phyloP scores from a whole-genome alignment of 2,888 invertebrate species.

The Phlogophora meticulosa region DNA sequence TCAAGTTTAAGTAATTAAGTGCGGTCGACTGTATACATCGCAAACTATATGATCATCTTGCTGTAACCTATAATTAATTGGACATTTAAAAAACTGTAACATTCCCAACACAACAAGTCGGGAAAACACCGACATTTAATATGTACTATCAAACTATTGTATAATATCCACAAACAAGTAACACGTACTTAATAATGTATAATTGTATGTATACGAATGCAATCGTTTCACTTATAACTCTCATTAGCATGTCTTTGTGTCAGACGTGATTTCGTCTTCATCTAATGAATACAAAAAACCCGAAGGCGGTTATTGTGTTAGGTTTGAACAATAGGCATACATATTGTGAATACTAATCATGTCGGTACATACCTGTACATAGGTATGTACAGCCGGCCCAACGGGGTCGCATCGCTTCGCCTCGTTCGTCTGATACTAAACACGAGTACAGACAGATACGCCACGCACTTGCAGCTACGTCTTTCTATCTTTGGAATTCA shows the following conservation, averaged over 20 bases:
- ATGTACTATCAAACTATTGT: neutral
- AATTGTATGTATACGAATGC: constrained; percentile 32
- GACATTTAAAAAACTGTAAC: neutral
- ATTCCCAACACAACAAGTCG: neutral
- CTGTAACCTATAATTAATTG: neutral
- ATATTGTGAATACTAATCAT: constrained; percentile 83
- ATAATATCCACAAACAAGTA: constrained; percentile 11
- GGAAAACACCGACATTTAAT: no score
- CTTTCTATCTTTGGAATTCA: constrained; percentile 25
- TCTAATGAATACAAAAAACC: constrained; percentile 79
- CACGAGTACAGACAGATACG: constrained; percentile 5
- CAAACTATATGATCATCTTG: constrained; percentile 7
- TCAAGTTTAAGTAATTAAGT: no score
- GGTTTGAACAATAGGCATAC: constrained; percentile 82
- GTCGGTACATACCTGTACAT: constrained; percentile 65
- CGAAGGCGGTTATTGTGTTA: constrained; percentile 84
- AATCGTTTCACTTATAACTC: constrained; percentile 72
- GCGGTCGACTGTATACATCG: neutral
- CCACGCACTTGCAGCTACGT: neutral
- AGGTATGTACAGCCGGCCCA: constrained; percentile 64
- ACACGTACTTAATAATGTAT: constrained; percentile 21
- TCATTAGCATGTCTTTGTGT: constrained; percentile 78
- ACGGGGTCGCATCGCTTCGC: constrained; percentile 51
- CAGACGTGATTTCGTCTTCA: constrained; percentile 79
- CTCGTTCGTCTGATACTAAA: constrained; percentile 25